Percentiles rank a stretch among this genome's conserved stretches.
phyloP scores from a whole-genome alignment of 2,888 invertebrate genomes.

The Drosophila quasianomalipes region DNA sequence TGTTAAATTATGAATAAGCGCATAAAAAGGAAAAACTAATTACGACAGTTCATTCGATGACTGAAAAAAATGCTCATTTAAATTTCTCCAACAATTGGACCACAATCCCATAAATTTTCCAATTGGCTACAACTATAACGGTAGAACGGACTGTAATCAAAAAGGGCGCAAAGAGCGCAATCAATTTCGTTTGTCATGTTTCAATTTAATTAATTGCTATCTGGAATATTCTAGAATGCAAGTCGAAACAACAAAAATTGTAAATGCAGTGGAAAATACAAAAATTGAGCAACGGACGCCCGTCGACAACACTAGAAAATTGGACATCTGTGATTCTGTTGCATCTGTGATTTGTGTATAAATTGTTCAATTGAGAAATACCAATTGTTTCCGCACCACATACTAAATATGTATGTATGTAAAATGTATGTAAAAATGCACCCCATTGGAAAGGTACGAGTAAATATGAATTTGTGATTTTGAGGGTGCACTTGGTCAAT shows the following conservation, averaged over 20 bases:
- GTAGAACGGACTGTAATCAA: constrained; percentile 11
- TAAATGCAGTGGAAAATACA: constrained; percentile 29
- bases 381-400: constrained; percentile 23
- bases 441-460: neutral
- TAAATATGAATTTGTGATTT: constrained; percentile 6
- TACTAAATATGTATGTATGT: neutral
- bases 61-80: constrained; percentile 8
- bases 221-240: constrained; percentile 50
- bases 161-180: constrained; percentile 23
- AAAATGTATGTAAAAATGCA: neutral
- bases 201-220: constrained; percentile 39
- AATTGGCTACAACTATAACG: constrained; percentile 4
- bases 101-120: constrained; percentile 58
- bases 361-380: constrained; percentile 28
- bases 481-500: constrained; percentile 13
- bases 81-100: constrained; percentile 38
- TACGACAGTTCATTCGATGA: neutral
- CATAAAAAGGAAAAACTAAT: constrained; percentile 15
- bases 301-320: constrained; percentile 14
- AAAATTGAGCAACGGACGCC: constrained; percentile 33
- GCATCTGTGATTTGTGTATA: constrained; percentile 39
- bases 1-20: constrained; percentile 30
- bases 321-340: constrained; percentile 17
- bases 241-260: neutral
- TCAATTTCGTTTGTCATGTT: constrained; percentile 54